Evolutionary conservation across 2,113 vertebrate species (phyloP), one percentile per base, ranked within the genome.

Genomic region (Cinclus mexicanus): DNA sequence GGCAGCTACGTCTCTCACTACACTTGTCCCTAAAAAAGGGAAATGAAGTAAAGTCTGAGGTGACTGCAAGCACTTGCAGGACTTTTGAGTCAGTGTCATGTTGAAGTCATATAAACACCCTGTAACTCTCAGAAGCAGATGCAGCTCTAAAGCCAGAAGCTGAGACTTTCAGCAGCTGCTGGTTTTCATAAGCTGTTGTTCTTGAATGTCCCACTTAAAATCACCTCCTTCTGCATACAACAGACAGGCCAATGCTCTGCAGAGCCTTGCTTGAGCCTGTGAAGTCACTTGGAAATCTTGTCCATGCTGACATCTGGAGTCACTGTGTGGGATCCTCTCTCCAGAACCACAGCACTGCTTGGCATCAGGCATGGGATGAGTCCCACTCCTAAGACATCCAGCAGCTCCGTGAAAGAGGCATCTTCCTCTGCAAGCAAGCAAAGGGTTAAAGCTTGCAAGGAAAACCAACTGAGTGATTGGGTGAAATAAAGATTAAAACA

Each of bases 401-500:
- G 79, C 63, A 79, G 75, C 77, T 60, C 61, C 0, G 0, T 19
- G 21, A 42, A 20, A 74, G 35, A 55, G 39, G 6, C 2, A 0
- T 25, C 88, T 63, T 72, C 52, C 70, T 71, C 70, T 60, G 17
- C 31, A 29, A 65, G 89, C 81, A 85, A 47, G 44, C 57, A 75
- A 92, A 0, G 41, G 72, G 93, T 96, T 96, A 97, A 96, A 81
- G 55, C 68, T 95, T 85, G 70, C 55, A 67, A 75, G 93, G 85
- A 68, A 96, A 96, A 83, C 65, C 53, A 71, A 77, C 35, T 2
- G 75, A 92, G 80, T 67, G 75, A 49, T 64, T 92, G 89, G 93
- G 85, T 96, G 75, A 95, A 94, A 70, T 35, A 82, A 85, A 96
- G 92, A 85, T 84, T 91, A 91, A 94, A 96, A 91, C 74, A 59